phyloP scores from a whole-genome alignment of 2,888 invertebrate species.

The Tenthredo livida region DNA sequence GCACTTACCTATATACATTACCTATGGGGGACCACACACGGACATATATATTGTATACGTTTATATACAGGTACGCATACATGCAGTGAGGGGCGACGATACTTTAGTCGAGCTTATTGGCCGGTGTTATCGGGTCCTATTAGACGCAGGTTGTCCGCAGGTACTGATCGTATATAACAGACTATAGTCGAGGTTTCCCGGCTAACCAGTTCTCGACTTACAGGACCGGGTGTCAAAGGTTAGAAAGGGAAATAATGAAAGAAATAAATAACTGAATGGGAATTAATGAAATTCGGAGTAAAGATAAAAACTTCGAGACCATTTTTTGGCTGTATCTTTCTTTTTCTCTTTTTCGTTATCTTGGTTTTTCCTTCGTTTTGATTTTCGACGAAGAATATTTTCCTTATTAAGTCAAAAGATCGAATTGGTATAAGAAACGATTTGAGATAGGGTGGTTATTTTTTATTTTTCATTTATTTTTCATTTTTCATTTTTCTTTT shows the following conservation, averaged over 20 bases:
- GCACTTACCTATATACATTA: background rate
- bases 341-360: background rate
- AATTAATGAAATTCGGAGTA: background rate
- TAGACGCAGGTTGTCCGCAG: slow-evolving; percentile 70
- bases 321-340: slow-evolving; percentile 69
- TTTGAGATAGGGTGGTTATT: background rate
- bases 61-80: background rate
- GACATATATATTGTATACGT: too few relatives aligned
- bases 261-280: background rate
- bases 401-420: too few relatives aligned
- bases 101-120: slow-evolving; percentile 69
- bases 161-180: slow-evolving; percentile 68
- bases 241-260: background rate
- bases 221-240: slow-evolving; percentile 39
- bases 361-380: background rate
- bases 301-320: slow-evolving; percentile 74
- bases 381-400: background rate
- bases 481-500: background rate
- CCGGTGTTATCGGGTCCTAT: slow-evolving; percentile 72
- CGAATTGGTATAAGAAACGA: slow-evolving; percentile 40
- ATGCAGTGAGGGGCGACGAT: slow-evolving; percentile 58
- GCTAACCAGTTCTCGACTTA: slow-evolving; percentile 36
- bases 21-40: background rate
- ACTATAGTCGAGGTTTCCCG: background rate
- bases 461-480: too few relatives aligned